Percentiles rank a stretch among this genome's conserved stretches.
phyloP scores from a whole-genome alignment of 2,797 vertebrate genomes.

The Gymnothorax javanicus region DNA sequence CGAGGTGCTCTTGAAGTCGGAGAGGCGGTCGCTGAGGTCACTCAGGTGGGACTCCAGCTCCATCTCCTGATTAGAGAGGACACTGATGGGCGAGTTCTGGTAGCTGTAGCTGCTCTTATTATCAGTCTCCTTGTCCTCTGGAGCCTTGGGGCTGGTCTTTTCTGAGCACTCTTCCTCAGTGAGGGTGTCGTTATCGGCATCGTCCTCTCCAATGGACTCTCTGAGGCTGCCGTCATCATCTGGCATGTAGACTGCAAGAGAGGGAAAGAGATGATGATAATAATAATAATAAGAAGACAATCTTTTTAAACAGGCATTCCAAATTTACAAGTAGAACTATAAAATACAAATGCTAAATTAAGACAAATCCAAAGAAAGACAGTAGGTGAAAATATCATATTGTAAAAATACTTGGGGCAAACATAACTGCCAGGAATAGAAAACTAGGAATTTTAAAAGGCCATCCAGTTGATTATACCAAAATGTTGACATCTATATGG shows the following conservation, averaged over 20 bases:
- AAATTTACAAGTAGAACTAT: neutral
- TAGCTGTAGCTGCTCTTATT: constrained; percentile 91
- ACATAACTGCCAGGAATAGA: neutral
- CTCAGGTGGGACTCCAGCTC: constrained; percentile 93
- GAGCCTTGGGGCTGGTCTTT: constrained; percentile 86
- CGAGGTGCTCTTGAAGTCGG: constrained; percentile 86
- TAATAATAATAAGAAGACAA: neutral
- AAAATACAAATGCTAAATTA: neutral
- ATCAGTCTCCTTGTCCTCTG: constrained; percentile 85
- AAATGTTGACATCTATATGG: neutral
- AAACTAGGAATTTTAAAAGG: neutral
- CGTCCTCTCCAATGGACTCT: constrained; percentile 82
- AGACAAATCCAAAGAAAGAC: neutral
- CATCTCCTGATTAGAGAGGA: constrained; percentile 89
- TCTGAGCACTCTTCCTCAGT: constrained; percentile 85
- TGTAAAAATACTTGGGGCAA: neutral
- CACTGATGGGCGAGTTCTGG: constrained; percentile 94
- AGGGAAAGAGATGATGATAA: constrained; percentile 42
- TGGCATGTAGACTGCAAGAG: constrained; percentile 87
- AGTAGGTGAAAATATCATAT: neutral
- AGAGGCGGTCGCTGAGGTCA: constrained; percentile 89
- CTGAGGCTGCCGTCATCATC: constrained; percentile 85
- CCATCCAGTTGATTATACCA: neutral
- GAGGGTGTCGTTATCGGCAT: constrained; percentile 84
- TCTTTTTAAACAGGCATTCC: neutral